phyloP scores from a whole-genome alignment of 2,888 invertebrate genomes.

The Euplexia lucipara region DNA sequence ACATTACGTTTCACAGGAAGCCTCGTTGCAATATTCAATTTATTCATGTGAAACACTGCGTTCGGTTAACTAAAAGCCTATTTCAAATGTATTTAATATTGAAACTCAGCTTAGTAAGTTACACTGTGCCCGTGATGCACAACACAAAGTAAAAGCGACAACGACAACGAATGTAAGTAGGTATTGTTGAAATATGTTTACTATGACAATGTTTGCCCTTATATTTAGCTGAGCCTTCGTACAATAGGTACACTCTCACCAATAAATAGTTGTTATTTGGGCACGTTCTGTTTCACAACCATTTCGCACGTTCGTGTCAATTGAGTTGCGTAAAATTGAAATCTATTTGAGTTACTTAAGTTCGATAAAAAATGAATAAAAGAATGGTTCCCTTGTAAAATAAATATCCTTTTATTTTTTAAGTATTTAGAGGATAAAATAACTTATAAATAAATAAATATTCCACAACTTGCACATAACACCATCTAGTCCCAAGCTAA shows the following conservation, averaged over 20 bases:
- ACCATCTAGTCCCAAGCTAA: too few species aligned
- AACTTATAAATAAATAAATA: background rate
- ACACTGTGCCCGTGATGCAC: constrained; percentile 1
- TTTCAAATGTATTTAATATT: constrained; percentile 18
- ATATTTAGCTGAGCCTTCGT: constrained; percentile 42
- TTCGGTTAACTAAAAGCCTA: background rate
- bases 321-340: constrained; percentile 62
- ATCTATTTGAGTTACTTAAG: constrained; percentile 35
- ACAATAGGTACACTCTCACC: constrained; percentile 58
- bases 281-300: constrained; percentile 63
- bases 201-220: constrained; percentile 46
- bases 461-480: too few species aligned
- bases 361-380: background rate
- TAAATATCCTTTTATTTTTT: background rate
- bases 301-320: constrained; percentile 65
- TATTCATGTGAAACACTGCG: background rate
- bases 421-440: too few species aligned
- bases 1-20: too few species aligned
- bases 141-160: constrained; percentile 26
- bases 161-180: constrained; percentile 2
- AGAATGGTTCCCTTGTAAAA: background rate
- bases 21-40: constrained; percentile 1
- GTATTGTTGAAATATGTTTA: constrained; percentile 35
- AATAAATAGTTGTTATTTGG: constrained; percentile 62
- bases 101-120: constrained; percentile 11